Percentiles rank a stretch among this genome's conserved stretches.
Conservation (phyloP, 2,888 invertebrate species). For the Digitonthophagus gazella region DNA sequence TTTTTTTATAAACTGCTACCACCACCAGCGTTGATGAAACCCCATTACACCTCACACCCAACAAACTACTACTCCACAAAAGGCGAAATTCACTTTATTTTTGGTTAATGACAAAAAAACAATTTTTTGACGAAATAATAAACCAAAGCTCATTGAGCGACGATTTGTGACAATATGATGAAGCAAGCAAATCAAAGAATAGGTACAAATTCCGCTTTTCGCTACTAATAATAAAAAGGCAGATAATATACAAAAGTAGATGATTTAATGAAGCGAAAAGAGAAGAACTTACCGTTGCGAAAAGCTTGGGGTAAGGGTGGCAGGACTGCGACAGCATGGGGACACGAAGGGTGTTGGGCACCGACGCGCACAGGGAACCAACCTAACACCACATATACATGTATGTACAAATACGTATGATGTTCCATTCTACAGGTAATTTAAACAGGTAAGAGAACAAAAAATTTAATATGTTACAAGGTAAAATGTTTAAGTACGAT, state of each 20-base stretch:
- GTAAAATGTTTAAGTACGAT: too few relatives aligned
- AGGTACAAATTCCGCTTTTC: neutral
- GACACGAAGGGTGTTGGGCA: conserved; percentile 52
- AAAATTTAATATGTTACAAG: too few relatives aligned
- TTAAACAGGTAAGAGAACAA: too few relatives aligned
- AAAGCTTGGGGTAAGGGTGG: conserved; percentile 57
- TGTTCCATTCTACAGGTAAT: too few relatives aligned
- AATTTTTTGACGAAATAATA: neutral
- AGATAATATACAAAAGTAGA: neutral
- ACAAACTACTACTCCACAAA: neutral
- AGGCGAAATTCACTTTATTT: neutral
- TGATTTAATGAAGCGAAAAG: conserved; percentile 1
- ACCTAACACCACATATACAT: conserved; percentile 46
- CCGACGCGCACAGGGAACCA: conserved; percentile 48
- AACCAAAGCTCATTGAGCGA: conserved; percentile 17
- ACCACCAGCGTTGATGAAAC: neutral
- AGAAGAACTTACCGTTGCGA: conserved; percentile 47
- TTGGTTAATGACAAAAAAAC: too few relatives aligned
- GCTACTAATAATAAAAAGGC: neutral
- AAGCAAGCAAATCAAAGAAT: conserved; percentile 9
- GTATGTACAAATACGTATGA: conserved; percentile 3
- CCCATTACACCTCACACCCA: neutral
- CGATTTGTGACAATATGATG: neutral
- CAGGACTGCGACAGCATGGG: conserved; percentile 62
- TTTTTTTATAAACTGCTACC: neutral